A percentile compares a stretch with the other conserved stretches of the same genome.
These are phyloP conservation scores for Pangasianodon hypophthalmus DNA, from an alignment of 2,113 vertebrate genomes.

Conservation along the genomic window DNA sequence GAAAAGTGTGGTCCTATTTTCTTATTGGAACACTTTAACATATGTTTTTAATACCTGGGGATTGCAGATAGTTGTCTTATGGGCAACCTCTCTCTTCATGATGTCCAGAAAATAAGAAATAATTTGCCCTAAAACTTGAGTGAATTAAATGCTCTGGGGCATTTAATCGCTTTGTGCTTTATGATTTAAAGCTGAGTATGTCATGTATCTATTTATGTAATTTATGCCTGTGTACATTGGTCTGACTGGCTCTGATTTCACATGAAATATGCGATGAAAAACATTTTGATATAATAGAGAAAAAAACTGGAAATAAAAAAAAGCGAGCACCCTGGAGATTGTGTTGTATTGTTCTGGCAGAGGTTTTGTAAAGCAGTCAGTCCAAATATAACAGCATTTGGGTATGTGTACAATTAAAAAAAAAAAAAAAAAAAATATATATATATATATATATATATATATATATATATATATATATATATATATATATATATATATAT, in stretches of 20 bases:
- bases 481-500: no score
- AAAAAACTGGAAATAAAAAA: slow-evolving; percentile 50
- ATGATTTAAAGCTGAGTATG: slow-evolving; percentile 51
- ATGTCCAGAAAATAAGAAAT: slow-evolving; percentile 70
- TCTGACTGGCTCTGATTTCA: slow-evolving; percentile 60
- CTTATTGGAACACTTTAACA: slow-evolving; percentile 63
- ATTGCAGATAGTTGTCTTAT: slow-evolving; percentile 64
- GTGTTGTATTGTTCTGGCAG: not conserved
- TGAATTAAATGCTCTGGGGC: slow-evolving; percentile 68
- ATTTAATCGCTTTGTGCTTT: slow-evolving; percentile 63
- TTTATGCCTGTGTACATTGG: slow-evolving; percentile 61
- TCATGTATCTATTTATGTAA: slow-evolving; percentile 69
- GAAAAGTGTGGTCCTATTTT: slow-evolving; percentile 63
- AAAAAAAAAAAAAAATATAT: not conserved
- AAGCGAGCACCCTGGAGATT: slow-evolving; percentile 8
- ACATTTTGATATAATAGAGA: slow-evolving; percentile 54
- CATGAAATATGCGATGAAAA: slow-evolving; percentile 31
- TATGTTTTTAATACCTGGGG: slow-evolving; percentile 69
- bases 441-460: no score
- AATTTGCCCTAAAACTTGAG: slow-evolving; percentile 64
- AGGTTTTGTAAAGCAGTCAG: not conserved
- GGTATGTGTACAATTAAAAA: not conserved
- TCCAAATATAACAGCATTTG: not conserved
- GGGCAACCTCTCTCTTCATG: slow-evolving; percentile 58
- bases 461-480: no score